These are phyloP conservation scores for Drosophila ercepeae DNA, from an alignment of 1,140 invertebrate species.

Conservation along the genomic window DNA sequence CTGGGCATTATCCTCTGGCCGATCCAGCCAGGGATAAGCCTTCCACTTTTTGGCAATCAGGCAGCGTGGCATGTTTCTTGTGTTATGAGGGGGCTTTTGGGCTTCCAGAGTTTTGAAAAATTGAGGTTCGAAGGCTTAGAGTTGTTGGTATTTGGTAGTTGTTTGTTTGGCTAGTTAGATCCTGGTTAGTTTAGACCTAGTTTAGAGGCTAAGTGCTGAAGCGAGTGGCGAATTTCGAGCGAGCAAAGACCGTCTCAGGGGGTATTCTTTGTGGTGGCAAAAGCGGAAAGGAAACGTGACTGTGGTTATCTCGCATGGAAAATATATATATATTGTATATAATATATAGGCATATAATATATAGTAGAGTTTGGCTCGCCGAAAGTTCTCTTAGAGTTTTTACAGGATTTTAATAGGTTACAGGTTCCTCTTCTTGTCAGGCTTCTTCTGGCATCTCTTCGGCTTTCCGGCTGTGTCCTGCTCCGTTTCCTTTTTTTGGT, in stretches of 20 bases:
- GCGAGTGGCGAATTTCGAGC: slow-evolving; percentile 70
- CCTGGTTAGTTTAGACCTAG: slow-evolving; percentile 42
- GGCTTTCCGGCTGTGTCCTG: background rate
- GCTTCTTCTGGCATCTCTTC: slow-evolving; percentile 20
- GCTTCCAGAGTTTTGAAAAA: background rate
- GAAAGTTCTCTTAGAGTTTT: slow-evolving; percentile 58
- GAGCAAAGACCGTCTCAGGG: slow-evolving; percentile 75
- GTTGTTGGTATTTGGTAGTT: slow-evolving; percentile 10
- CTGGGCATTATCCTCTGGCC: slow-evolving; percentile 85
- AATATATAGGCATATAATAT: slow-evolving; percentile 36
- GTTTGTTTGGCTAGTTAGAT: slow-evolving; percentile 29
- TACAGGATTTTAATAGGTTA: slow-evolving; percentile 34
- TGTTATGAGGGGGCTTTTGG: slow-evolving; percentile 6
- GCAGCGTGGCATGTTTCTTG: slow-evolving; percentile 91
- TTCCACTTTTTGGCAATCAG: slow-evolving; percentile 96
- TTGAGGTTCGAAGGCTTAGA: background rate
- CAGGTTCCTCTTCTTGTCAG: slow-evolving; percentile 41
- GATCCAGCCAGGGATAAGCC: slow-evolving; percentile 91
- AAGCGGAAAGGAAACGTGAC: slow-evolving; percentile 80
- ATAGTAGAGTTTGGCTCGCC: slow-evolving; percentile 69
- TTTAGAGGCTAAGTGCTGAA: slow-evolving; percentile 69
- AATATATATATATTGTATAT: slow-evolving; percentile 44
- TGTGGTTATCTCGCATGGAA: slow-evolving; percentile 73
- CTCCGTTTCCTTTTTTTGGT: slow-evolving; percentile 14
- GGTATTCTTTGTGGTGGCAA: slow-evolving; percentile 60